phyloP scores from a whole-genome alignment of 2,113 vertebrate genomes.

The Phylloscopus trochiloides region DNA sequence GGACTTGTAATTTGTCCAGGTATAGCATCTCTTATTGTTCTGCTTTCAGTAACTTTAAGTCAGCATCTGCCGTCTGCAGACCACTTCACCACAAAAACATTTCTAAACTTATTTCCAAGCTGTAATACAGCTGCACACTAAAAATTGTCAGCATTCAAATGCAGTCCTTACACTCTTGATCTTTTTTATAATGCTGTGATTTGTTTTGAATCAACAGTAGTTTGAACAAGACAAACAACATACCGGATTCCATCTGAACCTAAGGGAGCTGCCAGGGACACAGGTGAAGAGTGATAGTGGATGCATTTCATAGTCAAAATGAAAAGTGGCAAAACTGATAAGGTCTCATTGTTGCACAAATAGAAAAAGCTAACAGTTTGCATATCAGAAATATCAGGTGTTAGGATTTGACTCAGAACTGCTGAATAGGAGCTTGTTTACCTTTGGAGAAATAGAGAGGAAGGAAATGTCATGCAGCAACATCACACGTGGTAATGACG shows the following conservation, averaged over 20 bases:
- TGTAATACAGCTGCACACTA: neutral
- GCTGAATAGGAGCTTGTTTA: conserved; percentile 61
- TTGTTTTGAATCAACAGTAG: conserved; percentile 61
- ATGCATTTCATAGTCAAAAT: conserved; percentile 36
- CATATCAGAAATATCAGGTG: conserved; percentile 59
- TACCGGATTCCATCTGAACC: conserved; percentile 10
- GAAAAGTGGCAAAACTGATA: conserved; percentile 15
- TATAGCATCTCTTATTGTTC: neutral
- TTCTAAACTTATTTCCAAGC: neutral
- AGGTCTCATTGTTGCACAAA: conserved; percentile 54
- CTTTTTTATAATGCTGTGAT: conserved; percentile 48
- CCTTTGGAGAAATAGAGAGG: conserved; percentile 65
- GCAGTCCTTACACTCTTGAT: neutral
- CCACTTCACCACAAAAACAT: neutral
- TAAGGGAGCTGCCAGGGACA: conserved; percentile 49
- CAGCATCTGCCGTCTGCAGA: neutral
- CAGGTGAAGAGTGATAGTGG: conserved; percentile 56
- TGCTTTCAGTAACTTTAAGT: neutral
- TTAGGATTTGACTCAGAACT: conserved; percentile 56
- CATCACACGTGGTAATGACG: conserved; percentile 28
- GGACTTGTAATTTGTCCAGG: neutral
- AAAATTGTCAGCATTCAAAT: neutral
- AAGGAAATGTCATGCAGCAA: conserved; percentile 73
- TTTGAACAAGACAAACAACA: conserved; percentile 61
- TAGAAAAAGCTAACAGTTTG: conserved; percentile 50